A percentile compares a stretch with the other conserved stretches of the same genome.
Evolutionary conservation across 2,797 vertebrate genomes (phyloP).

Genomic region (Malacoctenus gilli): DNA sequence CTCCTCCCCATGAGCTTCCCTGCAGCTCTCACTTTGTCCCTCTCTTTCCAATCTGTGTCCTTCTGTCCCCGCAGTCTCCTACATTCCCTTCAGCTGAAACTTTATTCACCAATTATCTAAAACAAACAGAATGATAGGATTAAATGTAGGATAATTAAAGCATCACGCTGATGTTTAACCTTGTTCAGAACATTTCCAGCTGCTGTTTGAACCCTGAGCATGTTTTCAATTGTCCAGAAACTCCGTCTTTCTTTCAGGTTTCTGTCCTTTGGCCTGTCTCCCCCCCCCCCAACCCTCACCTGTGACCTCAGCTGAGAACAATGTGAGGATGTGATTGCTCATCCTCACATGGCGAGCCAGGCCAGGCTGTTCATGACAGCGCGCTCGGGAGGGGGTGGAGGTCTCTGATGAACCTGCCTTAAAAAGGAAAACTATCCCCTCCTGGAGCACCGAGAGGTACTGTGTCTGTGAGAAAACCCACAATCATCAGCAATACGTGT

Average conservation of each 20-base stretch:
- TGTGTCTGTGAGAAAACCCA: slow-evolving; percentile 25
- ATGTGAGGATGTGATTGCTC: slow-evolving; percentile 40
- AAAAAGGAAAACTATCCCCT: slow-evolving; percentile 81
- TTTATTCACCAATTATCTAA: too few relatives aligned
- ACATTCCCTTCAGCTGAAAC: too few relatives aligned
- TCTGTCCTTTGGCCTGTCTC: too few relatives aligned
- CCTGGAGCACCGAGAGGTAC: slow-evolving; percentile 8
- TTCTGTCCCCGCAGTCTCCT: not conserved
- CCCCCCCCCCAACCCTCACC: not conserved
- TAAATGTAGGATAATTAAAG: too few relatives aligned
- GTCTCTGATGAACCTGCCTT: slow-evolving; percentile 68
- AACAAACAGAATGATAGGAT: too few relatives aligned
- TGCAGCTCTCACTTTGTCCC: not conserved
- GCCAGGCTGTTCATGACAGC: slow-evolving; percentile 32
- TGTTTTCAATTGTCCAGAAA: too few relatives aligned
- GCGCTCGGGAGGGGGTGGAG: slow-evolving; percentile 7
- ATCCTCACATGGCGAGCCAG: slow-evolving; percentile 53
- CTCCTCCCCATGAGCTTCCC: slow-evolving; percentile 22
- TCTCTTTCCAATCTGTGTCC: not conserved
- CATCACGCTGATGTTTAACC: too few relatives aligned
- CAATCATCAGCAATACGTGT: slow-evolving; percentile 48
- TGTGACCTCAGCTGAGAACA: slow-evolving; percentile 61
- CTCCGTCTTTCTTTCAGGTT: too few relatives aligned
- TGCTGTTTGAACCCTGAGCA: too few relatives aligned
- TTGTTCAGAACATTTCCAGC: too few relatives aligned